Evolutionary conservation across 2,797 vertebrate genomes (phyloP), one percentile per base, ranked within the genome.

Genomic region (Smutsia gigantea): DNA sequence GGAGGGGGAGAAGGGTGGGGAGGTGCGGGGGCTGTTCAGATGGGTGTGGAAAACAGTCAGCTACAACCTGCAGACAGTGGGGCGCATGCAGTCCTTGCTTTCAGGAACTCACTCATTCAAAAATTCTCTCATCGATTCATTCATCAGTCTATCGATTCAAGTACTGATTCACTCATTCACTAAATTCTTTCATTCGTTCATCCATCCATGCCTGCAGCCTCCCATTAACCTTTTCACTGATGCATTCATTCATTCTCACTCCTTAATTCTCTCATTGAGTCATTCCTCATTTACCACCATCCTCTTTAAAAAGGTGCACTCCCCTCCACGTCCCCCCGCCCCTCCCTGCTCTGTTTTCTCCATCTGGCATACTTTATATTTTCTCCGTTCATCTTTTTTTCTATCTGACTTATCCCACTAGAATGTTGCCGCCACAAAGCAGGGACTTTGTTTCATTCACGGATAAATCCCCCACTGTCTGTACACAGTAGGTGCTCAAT

Each of bases 181-280:
- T 9, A 12, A 46, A 2, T 12, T 55, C 91, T 39, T 21, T 15
- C 78, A 0, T 4, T 4, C 9, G 14, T 39, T 31, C 31, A 0
- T 27, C 25, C 51, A 4, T 34, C 57, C 68, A 3, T 2, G 66
- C 53, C 69, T 18, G 79, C 59, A 18, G n/a, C 7, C 39, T 10
- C 7, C 53, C 42, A 1, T 3, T 0, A 0, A 0, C 75, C 46
- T 25, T 4, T 3, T 14, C n/a, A 19, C 10, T 25, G 77, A 55
- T 0, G 57, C 31, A 3, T 9, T 34, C 31, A 3, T 9, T 34
- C 11, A 3, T 15, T 8, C 63, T 2, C 7, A 17, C 29, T 12
- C 10, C 66, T 4, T 17, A 0, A 6, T 19, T n/a, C 53, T 2
- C 0, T 9, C 21, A 19, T 4, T 19, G 64, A 25, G 21, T 8